Conservation (phyloP, 2,797 vertebrate species). For the Poecilia gillii region DNA sequence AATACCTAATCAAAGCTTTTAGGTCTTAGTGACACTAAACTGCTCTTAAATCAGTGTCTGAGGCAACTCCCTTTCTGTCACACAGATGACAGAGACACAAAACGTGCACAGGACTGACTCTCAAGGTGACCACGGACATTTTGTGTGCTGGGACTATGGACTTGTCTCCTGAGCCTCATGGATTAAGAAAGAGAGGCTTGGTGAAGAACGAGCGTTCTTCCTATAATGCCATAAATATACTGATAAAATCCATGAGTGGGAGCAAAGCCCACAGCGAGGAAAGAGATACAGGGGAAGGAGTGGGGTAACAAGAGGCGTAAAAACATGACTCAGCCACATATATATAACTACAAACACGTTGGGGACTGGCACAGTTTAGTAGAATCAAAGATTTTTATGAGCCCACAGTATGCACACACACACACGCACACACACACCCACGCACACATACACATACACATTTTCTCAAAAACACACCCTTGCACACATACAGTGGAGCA, state of each 20-base stretch:
- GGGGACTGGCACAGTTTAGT: constrained; percentile 47
- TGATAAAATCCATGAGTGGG: constrained; percentile 65
- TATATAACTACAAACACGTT: constrained; percentile 32
- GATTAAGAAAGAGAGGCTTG: constrained; percentile 51
- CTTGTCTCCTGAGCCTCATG: constrained; percentile 56
- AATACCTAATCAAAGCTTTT: constrained; percentile 68
- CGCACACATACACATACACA: constrained; percentile 19
- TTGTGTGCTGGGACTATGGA: constrained; percentile 44
- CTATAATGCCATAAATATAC: constrained; percentile 43
- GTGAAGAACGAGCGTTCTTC: constrained; percentile 20
- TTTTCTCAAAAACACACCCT: constrained; percentile 4
- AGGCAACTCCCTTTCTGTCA: constrained; percentile 72
- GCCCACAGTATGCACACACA: constrained; percentile 27
- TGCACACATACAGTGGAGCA: constrained; percentile 51
- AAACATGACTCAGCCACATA: constrained; percentile 60
- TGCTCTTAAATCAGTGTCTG: constrained; percentile 78
- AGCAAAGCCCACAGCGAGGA: constrained; percentile 62
- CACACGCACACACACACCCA: not conserved
- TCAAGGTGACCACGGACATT: constrained; percentile 57
- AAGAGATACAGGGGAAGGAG: constrained; percentile 55
- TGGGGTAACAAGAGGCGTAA: constrained; percentile 43
- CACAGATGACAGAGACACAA: constrained; percentile 69
- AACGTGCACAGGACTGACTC: constrained; percentile 67
- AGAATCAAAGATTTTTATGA: constrained; percentile 44
- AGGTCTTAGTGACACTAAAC: constrained; percentile 71